Evolutionary conservation across 35 echinoderm and acorn worm genomes (phyloP).

Genomic region (Chiridota heheva): DNA sequence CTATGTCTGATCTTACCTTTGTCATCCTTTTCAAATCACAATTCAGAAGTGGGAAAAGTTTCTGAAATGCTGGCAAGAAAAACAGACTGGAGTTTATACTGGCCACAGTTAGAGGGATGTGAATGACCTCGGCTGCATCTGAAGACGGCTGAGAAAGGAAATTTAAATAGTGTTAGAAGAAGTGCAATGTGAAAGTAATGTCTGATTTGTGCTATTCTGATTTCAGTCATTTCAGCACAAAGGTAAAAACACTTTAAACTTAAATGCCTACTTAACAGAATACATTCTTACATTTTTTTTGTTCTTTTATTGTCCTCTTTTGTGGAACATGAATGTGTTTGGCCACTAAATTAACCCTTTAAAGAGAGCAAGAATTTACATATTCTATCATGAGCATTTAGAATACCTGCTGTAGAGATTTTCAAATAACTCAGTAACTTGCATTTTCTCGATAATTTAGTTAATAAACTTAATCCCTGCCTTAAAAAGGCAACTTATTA

Average conservation of each 20-base stretch:
- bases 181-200: neutral
- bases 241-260: neutral
- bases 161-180: neutral
- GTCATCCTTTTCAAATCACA: slow-evolving; percentile 52
- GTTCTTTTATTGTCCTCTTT: neutral
- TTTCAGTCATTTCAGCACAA: too few relatives aligned
- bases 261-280: neutral
- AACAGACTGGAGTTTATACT: slow-evolving; percentile 71
- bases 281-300: neutral
- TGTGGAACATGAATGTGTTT: neutral
- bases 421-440: too few relatives aligned
- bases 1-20: slow-evolving; percentile 8
- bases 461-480: too few relatives aligned
- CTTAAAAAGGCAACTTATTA: too few relatives aligned
- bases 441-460: too few relatives aligned
- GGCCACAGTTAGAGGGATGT: slow-evolving; percentile 67
- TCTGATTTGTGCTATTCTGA: too few relatives aligned
- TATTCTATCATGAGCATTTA: too few relatives aligned
- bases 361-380: too few relatives aligned
- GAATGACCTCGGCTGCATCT: slow-evolving; percentile 69
- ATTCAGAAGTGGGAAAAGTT: slow-evolving; percentile 62
- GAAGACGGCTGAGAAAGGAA: slow-evolving; percentile 38
- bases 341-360: neutral
- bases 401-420: too few relatives aligned
- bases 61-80: slow-evolving; percentile 56